Conservation (phyloP, 2,113 vertebrate genomes). For the Chunga burmeisteri region DNA sequence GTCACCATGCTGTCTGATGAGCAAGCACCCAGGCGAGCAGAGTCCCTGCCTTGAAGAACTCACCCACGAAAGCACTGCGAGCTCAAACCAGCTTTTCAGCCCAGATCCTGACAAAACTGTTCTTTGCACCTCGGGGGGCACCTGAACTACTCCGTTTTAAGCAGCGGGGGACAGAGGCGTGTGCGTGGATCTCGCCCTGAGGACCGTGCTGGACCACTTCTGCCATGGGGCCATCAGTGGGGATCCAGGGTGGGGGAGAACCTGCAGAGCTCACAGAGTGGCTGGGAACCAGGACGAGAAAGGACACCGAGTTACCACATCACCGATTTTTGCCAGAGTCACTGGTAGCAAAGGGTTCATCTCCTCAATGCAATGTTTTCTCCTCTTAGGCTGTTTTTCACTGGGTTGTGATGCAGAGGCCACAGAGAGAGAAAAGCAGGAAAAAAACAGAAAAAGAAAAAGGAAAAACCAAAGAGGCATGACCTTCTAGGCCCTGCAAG, state of each 20-base stretch:
- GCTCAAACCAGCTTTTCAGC: neutral
- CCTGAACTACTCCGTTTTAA: neutral
- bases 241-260: neutral
- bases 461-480: neutral
- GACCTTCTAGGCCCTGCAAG: neutral
- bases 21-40: neutral
- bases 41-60: neutral
- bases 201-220: fast-evolving
- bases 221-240: too few species aligned
- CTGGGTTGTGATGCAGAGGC: neutral
- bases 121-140: neutral
- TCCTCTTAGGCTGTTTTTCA: neutral
- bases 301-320: neutral
- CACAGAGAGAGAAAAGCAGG: neutral
- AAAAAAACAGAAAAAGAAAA: neutral
- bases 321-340: neutral
- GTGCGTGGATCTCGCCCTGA: neutral
- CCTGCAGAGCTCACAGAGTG: neutral
- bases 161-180: neutral
- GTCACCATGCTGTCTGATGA: neutral
- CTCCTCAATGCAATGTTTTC: neutral
- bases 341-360: neutral
- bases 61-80: neutral
- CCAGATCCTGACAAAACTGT: neutral
- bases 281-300: neutral